These are phyloP conservation scores for Stomatorhinus walkeri DNA, from an alignment of 2,797 vertebrate species.

Conservation along the genomic window DNA sequence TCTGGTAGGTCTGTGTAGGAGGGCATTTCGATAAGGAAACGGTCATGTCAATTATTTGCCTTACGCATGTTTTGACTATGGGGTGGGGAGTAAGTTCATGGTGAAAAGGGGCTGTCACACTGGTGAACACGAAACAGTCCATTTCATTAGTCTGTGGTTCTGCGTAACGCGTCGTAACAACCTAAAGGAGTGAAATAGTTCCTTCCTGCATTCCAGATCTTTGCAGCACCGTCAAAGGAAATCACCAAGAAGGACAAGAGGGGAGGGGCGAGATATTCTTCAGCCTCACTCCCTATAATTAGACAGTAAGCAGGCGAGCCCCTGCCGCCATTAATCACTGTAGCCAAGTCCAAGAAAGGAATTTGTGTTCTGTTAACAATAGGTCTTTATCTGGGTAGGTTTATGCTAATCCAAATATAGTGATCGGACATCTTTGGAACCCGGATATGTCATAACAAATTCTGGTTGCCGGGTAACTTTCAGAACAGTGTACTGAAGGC, in stretches of 20 bases:
- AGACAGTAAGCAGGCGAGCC: constrained; percentile 37
- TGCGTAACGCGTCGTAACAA: constrained; percentile 20
- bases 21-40: background rate
- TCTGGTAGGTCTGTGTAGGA: background rate
- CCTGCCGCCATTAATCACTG: constrained; percentile 23
- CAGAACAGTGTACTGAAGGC: constrained; percentile 42
- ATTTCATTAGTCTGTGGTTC: background rate
- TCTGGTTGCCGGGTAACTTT: constrained; percentile 54
- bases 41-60: background rate
- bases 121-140: constrained; percentile 8
- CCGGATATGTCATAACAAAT: constrained; percentile 52
- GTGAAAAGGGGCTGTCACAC: background rate
- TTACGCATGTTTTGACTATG: background rate
- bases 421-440: constrained; percentile 50
- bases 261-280: constrained; percentile 24
- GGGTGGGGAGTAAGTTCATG: background rate
- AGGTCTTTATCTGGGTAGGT: constrained; percentile 40
- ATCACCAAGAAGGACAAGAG: constrained; percentile 14
- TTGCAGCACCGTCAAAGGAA: constrained; percentile 15
- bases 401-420: constrained; percentile 42
- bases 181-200: constrained; percentile 25
- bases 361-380: constrained; percentile 29
- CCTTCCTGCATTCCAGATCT: constrained; percentile 27
- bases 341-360: constrained; percentile 38
- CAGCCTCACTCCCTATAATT: constrained; percentile 48